Evolutionary conservation across 2,888 invertebrate species (phyloP).

Genomic region (Griposia aprilina): DNA sequence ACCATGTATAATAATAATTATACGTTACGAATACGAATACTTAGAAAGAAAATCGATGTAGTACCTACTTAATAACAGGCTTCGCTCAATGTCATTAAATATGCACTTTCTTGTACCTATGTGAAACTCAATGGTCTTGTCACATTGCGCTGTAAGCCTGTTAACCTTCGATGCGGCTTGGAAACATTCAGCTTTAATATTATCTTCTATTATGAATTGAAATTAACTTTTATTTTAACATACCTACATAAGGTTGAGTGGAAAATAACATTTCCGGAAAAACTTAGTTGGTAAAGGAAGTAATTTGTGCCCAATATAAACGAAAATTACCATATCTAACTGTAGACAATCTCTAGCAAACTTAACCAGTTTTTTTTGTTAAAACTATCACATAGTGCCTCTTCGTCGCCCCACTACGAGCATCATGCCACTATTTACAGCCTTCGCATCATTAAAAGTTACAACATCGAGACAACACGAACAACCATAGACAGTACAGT

Average conservation of each 20-base stretch:
- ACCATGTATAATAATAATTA: conserved; percentile 29
- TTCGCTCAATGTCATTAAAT: conserved; percentile 31
- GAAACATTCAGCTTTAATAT: neutral
- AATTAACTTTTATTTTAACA: neutral
- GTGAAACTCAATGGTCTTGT: conserved; percentile 35
- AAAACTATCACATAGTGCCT: conserved; percentile 26
- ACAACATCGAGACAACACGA: conserved; percentile 32
- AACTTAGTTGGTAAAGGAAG: neutral
- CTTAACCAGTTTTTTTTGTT: conserved; percentile 23
- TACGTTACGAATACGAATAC: conserved; percentile 25
- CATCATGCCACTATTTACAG: conserved; percentile 40
- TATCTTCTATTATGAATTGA: neutral
- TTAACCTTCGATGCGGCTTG: neutral
- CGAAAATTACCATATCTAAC: neutral
- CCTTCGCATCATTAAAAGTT: conserved; percentile 40
- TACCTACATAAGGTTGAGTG: neutral
- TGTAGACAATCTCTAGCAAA: neutral
- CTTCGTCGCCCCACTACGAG: conserved; percentile 38
- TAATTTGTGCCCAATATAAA: conserved; percentile 22
- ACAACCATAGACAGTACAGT: conserved; percentile 11
- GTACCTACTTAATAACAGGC: conserved; percentile 12
- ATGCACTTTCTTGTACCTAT: conserved; percentile 39
- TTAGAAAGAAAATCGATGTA: conserved; percentile 54
- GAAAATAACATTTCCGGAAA: neutral
- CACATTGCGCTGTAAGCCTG: conserved; percentile 7